Conservation (phyloP, 1,140 invertebrate species). For the Drosophila sp. region DNA sequence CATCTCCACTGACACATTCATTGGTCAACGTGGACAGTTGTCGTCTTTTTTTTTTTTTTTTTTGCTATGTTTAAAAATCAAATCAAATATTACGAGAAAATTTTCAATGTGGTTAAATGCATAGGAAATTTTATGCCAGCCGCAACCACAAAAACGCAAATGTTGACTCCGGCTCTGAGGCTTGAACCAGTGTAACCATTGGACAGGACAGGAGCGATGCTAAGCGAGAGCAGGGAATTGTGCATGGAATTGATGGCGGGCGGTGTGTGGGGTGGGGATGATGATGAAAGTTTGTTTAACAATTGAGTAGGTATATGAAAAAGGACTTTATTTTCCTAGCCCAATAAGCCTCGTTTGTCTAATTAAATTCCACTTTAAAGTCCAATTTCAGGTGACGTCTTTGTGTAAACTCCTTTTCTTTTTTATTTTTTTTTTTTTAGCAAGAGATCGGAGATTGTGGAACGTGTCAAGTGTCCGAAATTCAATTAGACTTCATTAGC, state of each 20-base stretch:
- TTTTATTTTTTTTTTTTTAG: conserved; percentile 14
- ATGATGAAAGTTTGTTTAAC: neutral
- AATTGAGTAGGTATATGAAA: neutral
- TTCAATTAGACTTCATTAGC: conserved; percentile 82
- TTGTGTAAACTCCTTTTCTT: conserved; percentile 4
- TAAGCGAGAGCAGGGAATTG: neutral
- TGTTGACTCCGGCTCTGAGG: conserved; percentile 59
- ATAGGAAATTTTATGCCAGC: conserved; percentile 69
- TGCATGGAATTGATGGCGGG: conserved; percentile 17
- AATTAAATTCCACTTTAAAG: conserved; percentile 38
- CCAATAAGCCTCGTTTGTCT: too few relatives aligned
- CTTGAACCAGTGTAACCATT: neutral
- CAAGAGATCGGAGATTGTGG: conserved; percentile 76
- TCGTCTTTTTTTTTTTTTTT: conserved; percentile 44
- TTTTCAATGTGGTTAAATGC: conserved; percentile 76
- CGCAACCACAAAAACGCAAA: conserved; percentile 76
- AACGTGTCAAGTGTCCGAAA: conserved; percentile 80
- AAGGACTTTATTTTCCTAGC: neutral
- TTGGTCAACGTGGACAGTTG: conserved; percentile 47
- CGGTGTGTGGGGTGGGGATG: too few relatives aligned
- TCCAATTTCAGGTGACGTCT: neutral
- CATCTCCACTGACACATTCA: conserved; percentile 21
- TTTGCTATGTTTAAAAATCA: conserved; percentile 74
- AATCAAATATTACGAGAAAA: conserved; percentile 81
- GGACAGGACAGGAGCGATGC: conserved; percentile 1